Percentiles rank a stretch among this genome's conserved stretches.
Conservation (phyloP, 2,888 invertebrate species). For the Thera britannica region DNA sequence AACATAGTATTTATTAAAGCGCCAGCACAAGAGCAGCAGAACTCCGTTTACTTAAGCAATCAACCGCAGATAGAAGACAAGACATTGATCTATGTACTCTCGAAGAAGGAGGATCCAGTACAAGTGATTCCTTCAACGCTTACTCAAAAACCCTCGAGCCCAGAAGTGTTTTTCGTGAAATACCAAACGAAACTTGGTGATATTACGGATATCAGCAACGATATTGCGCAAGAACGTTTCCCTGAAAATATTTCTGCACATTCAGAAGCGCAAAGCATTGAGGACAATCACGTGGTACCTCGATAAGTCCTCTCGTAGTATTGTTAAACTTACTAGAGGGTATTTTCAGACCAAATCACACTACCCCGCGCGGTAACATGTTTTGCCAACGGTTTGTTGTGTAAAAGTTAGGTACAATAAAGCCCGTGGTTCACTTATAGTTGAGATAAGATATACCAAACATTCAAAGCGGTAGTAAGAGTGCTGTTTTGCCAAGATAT, state of each 20-base stretch:
- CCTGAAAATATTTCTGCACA: slow-evolving; percentile 37
- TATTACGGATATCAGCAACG: slow-evolving; percentile 41
- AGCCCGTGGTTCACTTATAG: too few relatives aligned
- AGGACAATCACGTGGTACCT: not conserved
- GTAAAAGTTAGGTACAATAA: too few relatives aligned
- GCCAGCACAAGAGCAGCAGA: slow-evolving; percentile 86
- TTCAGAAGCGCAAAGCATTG: slow-evolving; percentile 41
- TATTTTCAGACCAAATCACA: not conserved
- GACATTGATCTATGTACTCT: slow-evolving; percentile 90
- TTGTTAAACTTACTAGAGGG: slow-evolving; percentile 3
- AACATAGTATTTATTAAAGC: slow-evolving; percentile 92
- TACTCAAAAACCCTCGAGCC: slow-evolving; percentile 69
- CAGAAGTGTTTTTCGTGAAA: slow-evolving; percentile 90
- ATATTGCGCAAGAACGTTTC: slow-evolving; percentile 36
- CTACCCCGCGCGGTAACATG: not conserved
- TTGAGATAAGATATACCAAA: too few relatives aligned
- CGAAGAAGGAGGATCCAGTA: slow-evolving; percentile 87
- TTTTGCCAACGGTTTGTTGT: slow-evolving; percentile 2
- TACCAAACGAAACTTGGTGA: slow-evolving; percentile 58
- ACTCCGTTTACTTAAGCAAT: slow-evolving; percentile 62
- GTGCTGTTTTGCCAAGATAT: too few relatives aligned
- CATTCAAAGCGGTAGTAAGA: too few relatives aligned
- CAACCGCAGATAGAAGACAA: slow-evolving; percentile 87
- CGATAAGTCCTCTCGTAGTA: not conserved
- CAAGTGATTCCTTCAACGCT: slow-evolving; percentile 37